Evolutionary conservation across 2,888 invertebrate species (phyloP).

Genomic region (Germaria angustata): DNA sequence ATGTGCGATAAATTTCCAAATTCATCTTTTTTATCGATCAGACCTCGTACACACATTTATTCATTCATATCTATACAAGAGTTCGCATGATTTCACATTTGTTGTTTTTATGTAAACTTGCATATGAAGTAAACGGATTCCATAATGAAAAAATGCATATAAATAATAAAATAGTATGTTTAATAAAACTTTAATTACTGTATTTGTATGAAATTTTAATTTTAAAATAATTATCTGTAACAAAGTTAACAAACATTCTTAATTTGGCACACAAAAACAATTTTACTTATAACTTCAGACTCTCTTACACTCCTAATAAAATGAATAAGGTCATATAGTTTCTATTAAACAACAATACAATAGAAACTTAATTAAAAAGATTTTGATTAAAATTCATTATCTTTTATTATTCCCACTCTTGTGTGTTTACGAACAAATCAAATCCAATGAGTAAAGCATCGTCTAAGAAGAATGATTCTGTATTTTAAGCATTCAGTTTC

Average conservation of each 20-base stretch:
- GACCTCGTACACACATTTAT: background rate
- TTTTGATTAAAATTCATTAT: too few relatives aligned
- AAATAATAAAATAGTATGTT: background rate
- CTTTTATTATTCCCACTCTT: too few relatives aligned
- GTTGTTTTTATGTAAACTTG: slow-evolving; percentile 24
- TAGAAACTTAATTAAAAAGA: too few relatives aligned
- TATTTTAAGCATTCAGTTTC: too few relatives aligned
- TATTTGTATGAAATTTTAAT: slow-evolving; percentile 39
- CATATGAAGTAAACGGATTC: slow-evolving; percentile 21
- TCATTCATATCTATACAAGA: background rate
- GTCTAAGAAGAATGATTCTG: too few relatives aligned
- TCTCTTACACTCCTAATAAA: too few relatives aligned
- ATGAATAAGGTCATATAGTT: too few relatives aligned
- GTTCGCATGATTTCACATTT: background rate
- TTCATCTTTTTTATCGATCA: too few relatives aligned
- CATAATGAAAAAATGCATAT: background rate
- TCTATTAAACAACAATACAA: too few relatives aligned
- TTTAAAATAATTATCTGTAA: slow-evolving; percentile 56
- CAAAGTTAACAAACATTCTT: slow-evolving; percentile 52
- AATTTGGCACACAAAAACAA: slow-evolving; percentile 44
- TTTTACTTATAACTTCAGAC: background rate
- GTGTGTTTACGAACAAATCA: too few relatives aligned
- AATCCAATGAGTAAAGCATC: too few relatives aligned
- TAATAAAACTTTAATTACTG: slow-evolving; percentile 38
- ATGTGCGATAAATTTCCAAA: too few relatives aligned